Evolutionary conservation across 2,888 invertebrate species (phyloP).

Genomic region (Lepidochitona cinerea): DNA sequence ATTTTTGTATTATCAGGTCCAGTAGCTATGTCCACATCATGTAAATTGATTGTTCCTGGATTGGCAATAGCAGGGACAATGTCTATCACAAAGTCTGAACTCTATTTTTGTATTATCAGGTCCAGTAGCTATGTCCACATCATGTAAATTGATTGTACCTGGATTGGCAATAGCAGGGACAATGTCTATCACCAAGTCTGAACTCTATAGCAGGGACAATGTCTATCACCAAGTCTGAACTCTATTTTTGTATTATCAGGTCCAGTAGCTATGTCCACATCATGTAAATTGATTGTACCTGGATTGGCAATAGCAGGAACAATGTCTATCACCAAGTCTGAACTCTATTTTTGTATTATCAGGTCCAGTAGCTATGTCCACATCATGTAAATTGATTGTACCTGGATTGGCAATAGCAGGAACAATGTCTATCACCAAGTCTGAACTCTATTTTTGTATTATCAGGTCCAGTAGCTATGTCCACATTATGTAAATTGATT

Average conservation of each 20-base stretch:
- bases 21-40: constrained; percentile 73
- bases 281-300: constrained; percentile 73
- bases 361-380: constrained; percentile 73
- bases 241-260: no score
- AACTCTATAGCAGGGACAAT: constrained; percentile 97
- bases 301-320: constrained; percentile 83
- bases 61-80: constrained; percentile 86
- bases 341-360: constrained; percentile 85
- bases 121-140: constrained; percentile 73
- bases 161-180: constrained; percentile 83
- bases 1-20: constrained; percentile 83
- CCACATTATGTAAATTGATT: constrained; percentile 73
- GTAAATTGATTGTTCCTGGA: constrained; percentile 73
- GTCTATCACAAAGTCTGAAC: constrained; percentile 96
- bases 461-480: constrained; percentile 72
- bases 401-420: constrained; percentile 80
- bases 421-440: constrained; percentile 95
- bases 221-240: constrained; percentile 97
- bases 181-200: constrained; percentile 96
- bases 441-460: constrained; percentile 89
- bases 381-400: constrained; percentile 72
- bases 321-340: constrained; percentile 96
- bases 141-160: constrained; percentile 73
- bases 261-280: constrained; percentile 73
- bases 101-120: constrained; percentile 90